Percentiles rank a stretch among this genome's conserved stretches.
phyloP scores from a whole-genome alignment of 2,888 invertebrate genomes.

The Siphlonurus alternatus region DNA sequence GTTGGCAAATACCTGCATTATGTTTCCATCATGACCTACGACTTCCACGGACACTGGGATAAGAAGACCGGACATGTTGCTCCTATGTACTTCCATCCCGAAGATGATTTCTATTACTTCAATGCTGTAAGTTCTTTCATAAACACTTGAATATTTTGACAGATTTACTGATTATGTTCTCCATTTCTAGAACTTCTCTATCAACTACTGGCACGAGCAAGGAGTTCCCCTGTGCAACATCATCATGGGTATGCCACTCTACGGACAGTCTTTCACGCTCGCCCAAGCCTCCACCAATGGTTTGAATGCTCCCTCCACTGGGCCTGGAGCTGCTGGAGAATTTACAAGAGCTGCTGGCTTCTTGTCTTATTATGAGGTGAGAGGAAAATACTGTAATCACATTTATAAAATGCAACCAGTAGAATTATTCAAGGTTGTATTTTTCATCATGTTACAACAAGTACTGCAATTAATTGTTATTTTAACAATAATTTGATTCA shows the following conservation, averaged over 20 bases:
- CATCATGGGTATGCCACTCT: constrained; percentile 66
- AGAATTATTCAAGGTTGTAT: neutral
- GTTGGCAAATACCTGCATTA: constrained; percentile 63
- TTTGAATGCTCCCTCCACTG: constrained; percentile 56
- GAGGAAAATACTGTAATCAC: constrained; percentile 2
- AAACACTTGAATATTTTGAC: neutral
- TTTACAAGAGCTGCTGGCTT: constrained; percentile 73
- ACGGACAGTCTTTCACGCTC: constrained; percentile 69
- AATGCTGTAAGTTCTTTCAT: constrained; percentile 46
- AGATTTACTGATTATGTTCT: neutral
- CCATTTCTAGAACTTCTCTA: constrained; percentile 40
- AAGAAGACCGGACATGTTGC: constrained; percentile 82
- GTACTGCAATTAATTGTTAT: no score
- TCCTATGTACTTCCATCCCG: constrained; percentile 64
- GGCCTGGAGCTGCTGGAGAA: constrained; percentile 69
- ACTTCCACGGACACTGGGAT: constrained; percentile 85
- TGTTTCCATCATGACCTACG: constrained; percentile 87
- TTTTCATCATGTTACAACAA: no score
- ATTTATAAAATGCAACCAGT: neutral
- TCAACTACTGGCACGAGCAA: constrained; percentile 52
- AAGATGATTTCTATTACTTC: constrained; percentile 64
- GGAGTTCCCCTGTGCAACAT: constrained; percentile 47
- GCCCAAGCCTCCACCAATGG: constrained; percentile 41
- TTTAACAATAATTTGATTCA: no score
- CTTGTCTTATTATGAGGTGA: constrained; percentile 70